Evolutionary conservation across 1,140 invertebrate species (phyloP), one percentile per base, ranked within the genome.

Genomic region (Nixonia krombeini): DNA sequence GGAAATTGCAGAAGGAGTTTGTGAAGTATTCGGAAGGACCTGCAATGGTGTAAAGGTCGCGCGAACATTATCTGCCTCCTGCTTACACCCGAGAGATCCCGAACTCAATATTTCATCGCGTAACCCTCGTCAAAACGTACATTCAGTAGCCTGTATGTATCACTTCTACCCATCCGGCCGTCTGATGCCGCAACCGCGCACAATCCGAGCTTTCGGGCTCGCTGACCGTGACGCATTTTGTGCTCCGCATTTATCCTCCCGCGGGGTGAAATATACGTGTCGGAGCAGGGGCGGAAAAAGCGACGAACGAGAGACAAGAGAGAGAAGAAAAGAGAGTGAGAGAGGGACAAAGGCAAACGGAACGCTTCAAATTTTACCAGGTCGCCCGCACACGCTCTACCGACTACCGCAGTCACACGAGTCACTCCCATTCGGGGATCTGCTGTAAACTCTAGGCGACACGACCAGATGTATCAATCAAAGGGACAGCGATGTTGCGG

Each of bases 161-260:
- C 73, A 75, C 69, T 56, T 69, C 70, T 53, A 61, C 13, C 58
- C 50, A 71, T 41, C 55, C 42, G 15, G 12, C 41, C 25, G 53
- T 52, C 55, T 61, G 49, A 17, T 55, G 29, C 38, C 52, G 40
- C 56, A 58, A 66, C 56, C 49, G 37, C 65, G 26, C 40, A 31
- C 6, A n/a, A 13, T 47, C 17, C 40, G 26, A 44, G 49, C 47
- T 46, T 31, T 46, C 51, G 42, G 10, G 52, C 52, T 67, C 69
- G 37, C 64, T 73, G 69, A 71, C 73, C 70, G 63, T 74, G 70
- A 73, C 59, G 70, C 61, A 68, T 77, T 77, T 76, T 71, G 52
- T 70, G 56, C 64, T 70, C 33, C 55, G 52, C 59, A 59, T 65
- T 65, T 50, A 65, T 69, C 49, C 59, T 62, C 15, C 55, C 49